phyloP scores from a whole-genome alignment of 1,140 invertebrate species.

The Zaprionus davidi region DNA sequence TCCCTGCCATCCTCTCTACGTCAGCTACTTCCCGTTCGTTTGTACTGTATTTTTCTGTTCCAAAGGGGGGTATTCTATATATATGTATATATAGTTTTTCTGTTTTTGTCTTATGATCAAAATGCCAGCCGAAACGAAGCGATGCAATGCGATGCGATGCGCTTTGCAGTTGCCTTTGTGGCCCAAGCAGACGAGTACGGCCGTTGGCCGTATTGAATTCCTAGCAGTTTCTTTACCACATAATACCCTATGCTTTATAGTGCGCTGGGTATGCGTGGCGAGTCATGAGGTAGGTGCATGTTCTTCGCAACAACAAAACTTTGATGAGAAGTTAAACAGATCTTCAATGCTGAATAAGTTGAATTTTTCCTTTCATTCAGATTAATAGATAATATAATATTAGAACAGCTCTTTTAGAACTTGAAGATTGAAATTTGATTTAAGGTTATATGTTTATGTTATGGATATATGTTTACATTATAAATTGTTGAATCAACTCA shows the following conservation, averaged over 20 bases:
- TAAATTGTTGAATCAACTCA: no score
- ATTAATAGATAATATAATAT: no score
- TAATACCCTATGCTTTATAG: not conserved
- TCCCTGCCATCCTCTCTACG: not conserved
- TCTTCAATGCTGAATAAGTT: no score
- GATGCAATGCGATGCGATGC: conserved; percentile 16
- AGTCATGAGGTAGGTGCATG: not conserved
- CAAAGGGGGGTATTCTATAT: not conserved
- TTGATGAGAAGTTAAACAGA: no score
- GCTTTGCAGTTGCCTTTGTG: conserved; percentile 15
- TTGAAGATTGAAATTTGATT: no score
- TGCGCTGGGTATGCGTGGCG: not conserved
- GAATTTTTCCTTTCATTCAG: no score
- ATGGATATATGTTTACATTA: no score
- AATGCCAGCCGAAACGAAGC: conserved; percentile 1
- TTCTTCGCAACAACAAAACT: not conserved
- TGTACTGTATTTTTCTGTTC: conserved; percentile 8
- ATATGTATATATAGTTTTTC: not conserved
- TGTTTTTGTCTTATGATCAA: conserved; percentile 22
- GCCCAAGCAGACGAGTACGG: not conserved
- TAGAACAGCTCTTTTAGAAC: no score
- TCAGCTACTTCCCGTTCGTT: conserved; percentile 8
- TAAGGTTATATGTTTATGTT: no score
- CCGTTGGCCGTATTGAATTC: conserved; percentile 39
- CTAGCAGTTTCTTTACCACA: conserved; percentile 18